Evolutionary conservation across 1,140 invertebrate genomes (phyloP).

Genomic region (Trialeurodes vaporariorum): DNA sequence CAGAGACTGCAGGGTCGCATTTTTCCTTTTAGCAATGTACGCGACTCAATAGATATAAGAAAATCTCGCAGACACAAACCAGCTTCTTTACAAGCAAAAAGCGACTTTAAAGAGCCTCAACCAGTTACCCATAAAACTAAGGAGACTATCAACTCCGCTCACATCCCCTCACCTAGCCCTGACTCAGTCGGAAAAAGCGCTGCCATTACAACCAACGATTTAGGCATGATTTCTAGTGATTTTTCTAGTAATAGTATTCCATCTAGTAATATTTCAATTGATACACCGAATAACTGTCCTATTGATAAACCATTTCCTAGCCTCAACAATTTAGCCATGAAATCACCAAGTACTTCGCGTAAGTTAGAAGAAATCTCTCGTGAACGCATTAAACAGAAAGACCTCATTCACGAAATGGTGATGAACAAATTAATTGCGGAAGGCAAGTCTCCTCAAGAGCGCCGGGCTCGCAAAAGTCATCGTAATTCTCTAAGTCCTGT

Average conservation of each 20-base stretch:
- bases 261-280: not conserved
- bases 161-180: not conserved
- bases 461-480: constrained; percentile 37
- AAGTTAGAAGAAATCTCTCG: constrained; percentile 51
- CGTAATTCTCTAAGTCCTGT: constrained; percentile 27
- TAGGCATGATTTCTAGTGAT: not conserved
- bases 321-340: not conserved
- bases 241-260: no score
- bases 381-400: constrained; percentile 54
- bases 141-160: not conserved
- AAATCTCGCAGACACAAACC: constrained; percentile 39
- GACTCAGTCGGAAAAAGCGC: no score
- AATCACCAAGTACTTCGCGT: constrained; percentile 35
- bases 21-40: constrained; percentile 54
- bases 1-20: constrained; percentile 53
- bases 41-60: constrained; percentile 54
- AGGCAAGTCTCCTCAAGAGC: constrained; percentile 49
- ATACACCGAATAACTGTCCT: not conserved
- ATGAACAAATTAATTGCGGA: constrained; percentile 61
- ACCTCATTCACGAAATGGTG: constrained; percentile 59
- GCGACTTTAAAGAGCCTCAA: not conserved
- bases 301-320: not conserved
- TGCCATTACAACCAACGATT: no score
- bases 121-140: not conserved
- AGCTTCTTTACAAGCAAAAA: no score